phyloP scores from a whole-genome alignment of 2,888 invertebrate genomes.

The Meiosimyza decipiens region DNA sequence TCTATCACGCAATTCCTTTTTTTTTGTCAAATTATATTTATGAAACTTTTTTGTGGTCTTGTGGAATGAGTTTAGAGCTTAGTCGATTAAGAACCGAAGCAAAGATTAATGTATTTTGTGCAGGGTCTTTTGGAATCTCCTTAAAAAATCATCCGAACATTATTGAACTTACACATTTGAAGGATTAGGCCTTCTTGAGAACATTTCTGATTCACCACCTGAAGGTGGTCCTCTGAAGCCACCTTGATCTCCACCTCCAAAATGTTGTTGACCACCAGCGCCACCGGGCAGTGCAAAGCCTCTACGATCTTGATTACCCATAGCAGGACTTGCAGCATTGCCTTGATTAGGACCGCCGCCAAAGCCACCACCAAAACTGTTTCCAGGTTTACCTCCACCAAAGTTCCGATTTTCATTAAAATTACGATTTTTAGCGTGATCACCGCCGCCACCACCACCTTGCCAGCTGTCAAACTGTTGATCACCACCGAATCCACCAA shows the following conservation, averaged over 20 bases:
- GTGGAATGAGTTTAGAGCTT: no score
- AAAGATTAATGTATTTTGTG: background rate
- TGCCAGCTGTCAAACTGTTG: conserved; percentile 33
- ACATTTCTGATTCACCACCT: conserved; percentile 44
- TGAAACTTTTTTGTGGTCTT: no score
- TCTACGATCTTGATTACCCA: conserved; percentile 60
- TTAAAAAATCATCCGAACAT: background rate
- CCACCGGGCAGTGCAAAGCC: conserved; percentile 63
- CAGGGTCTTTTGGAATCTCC: no score
- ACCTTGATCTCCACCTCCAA: conserved; percentile 58
- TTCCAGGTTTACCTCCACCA: conserved; percentile 38
- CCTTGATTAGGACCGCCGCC: conserved; percentile 46
- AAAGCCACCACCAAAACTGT: conserved; percentile 59
- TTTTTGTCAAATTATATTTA: no score
- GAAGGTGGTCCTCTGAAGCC: conserved; percentile 49
- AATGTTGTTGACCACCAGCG: conserved; percentile 44
- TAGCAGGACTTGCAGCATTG: conserved; percentile 46
- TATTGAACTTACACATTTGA: conserved; percentile 21
- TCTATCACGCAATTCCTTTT: no score
- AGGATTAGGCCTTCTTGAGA: conserved; percentile 44
- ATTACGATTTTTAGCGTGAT: conserved; percentile 36
- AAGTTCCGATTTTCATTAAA: conserved; percentile 44
- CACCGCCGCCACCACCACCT: conserved; percentile 32
- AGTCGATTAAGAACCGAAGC: background rate
- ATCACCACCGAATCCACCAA: conserved; percentile 16